These are phyloP conservation scores for Tetrax tetrax DNA, from an alignment of 2,113 vertebrate genomes.

Conservation along the genomic window DNA sequence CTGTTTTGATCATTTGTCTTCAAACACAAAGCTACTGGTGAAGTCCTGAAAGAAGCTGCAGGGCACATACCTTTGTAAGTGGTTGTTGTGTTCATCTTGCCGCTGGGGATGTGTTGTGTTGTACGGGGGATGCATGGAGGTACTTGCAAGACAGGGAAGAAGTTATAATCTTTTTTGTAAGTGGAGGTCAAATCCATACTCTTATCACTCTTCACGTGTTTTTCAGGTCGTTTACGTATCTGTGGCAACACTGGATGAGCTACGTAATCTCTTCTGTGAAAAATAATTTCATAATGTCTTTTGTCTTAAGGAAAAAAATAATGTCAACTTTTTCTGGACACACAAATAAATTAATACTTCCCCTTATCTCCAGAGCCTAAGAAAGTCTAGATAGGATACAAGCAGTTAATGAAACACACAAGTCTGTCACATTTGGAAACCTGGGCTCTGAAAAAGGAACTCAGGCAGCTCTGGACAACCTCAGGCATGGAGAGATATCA, in stretches of 20 bases:
- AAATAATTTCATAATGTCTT: neutral
- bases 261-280: conserved; percentile 66
- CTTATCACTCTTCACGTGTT: conserved; percentile 12
- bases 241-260: conserved; percentile 38
- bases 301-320: neutral
- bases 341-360: neutral
- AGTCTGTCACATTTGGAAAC: neutral
- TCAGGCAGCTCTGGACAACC: neutral
- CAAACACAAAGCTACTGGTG: neutral
- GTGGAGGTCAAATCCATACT: conserved; percentile 67
- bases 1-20: neutral
- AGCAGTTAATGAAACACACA: neutral
- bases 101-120: neutral
- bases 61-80: conserved; percentile 66
- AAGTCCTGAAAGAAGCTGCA: neutral
- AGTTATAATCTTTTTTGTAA: conserved; percentile 66
- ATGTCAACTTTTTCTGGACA: neutral
- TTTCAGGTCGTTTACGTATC: conserved; percentile 1
- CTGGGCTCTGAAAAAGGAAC: neutral
- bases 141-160: neutral
- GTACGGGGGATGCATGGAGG: conserved; percentile 20
- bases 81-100: conserved; percentile 57
- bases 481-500: neutral
- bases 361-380: neutral
- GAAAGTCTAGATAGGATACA: neutral